Base-by-base conservation (phyloP, 92 coral and sea anemone genomes). In the Anthopleura xanthogrammica region DNA sequence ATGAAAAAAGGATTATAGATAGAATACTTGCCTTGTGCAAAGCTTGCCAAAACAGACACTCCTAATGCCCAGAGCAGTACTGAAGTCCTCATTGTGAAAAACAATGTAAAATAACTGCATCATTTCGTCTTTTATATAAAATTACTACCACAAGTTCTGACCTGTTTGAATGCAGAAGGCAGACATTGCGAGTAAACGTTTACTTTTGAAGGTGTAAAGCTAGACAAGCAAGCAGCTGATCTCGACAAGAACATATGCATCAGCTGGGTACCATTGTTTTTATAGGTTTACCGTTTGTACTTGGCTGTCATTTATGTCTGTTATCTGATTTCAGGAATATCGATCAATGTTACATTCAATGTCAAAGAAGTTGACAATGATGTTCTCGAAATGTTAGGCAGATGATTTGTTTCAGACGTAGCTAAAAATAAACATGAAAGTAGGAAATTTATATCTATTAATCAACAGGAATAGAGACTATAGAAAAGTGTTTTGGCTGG, bases 21-120 rank as follows among this genome's bases (percentile, higher is more conserved):
- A 29, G 36, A 29, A 29, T 9, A 46, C 29, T 79, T 75, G n/a
- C 86, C 86, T 57, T 88, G 83, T 62, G 73, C 70, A n/a, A 78
- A 83, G 41, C 77, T 64, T 19, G 76, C 83, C 60, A 80, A 22
- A 57, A 48, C 46, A 57, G 76, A 55, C 43, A 80, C 83, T 41
- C 77, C 83, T 23, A 80, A 20, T 0, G 41, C 40, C 19, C 83
- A 41, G 2, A 80, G 83, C 11, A 80, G n/a, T 1, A 64, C 16
- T 17, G 79, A 75, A 2, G 24, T 5, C 23, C 41, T 80, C 83
- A 80, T 80, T 73, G 41, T 78, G 23, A 14, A 39, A 55, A 17
- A 13, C 42, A n/a, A 41, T n/a, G 64, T n/a, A 2, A 50, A 62
- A 19, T 22, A 7, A 12, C 52, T 22, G 19, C 3, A 8, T 2